Base-by-base conservation (phyloP, 92 coral and sea anemone genomes). In the Umimayanthus chanpuru region DNA sequence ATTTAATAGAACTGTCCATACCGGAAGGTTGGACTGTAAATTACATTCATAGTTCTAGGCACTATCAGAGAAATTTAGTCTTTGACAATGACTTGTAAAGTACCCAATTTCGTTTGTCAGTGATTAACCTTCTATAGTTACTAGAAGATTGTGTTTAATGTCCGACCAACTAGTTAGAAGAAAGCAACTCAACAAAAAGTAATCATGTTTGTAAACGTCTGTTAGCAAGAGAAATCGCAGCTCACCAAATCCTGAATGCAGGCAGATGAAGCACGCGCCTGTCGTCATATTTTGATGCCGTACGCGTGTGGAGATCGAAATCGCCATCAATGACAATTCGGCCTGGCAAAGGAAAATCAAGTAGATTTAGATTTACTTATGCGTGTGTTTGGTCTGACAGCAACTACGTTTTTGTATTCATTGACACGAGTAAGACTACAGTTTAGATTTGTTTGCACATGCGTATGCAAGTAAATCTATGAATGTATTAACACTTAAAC, bases 211-310 rank as follows among this genome's bases (percentile, higher is more conserved):
- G 36, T 14, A n/a, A 6, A 40, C 2, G n/a, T 8, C 21, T 20
- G 2, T 41, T 11, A 32, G 23, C 36, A 20, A 38, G 28, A 30
- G 49, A 2, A 32, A 61, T 76, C 14, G 26, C 5, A 38, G 83
- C 96, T 95, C 76, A 97, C 99, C 99, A 88, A 23, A 94, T 90
- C 85, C 91, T 97, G 61, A 97, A 87, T 15, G 98, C 91, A 41
- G 98, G 99, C 40, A 97, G 90, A 86, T 95, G 98, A 10, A 97
- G 93, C 49, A 97, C 99, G n/a, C 96, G 94, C 23, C 99, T 90
- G 66, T 97, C 99, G 43, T 97, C 99, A 90, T 97, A 97, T n/a
- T 96, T 96, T 61, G 99, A 97, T 28, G 99, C 99, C 39, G 99
- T 94, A 29, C 99, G 95, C 15, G 98, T 97, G 41, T 94, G 98